These are phyloP conservation scores for Pseudomyrmex flavicornis DNA, from an alignment of 1,140 invertebrate species.

Conservation along the genomic window DNA sequence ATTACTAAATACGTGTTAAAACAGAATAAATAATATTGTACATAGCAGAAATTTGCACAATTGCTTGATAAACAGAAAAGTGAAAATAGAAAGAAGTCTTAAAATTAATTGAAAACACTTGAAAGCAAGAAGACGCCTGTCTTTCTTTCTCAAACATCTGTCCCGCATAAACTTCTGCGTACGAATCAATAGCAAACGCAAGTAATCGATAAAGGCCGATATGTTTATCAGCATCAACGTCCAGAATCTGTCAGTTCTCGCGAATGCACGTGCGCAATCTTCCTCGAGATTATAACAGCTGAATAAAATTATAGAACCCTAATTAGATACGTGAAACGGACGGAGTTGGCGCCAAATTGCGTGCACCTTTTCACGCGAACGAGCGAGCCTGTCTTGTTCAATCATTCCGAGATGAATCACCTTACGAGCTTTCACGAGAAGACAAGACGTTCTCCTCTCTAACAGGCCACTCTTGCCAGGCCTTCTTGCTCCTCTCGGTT, in stretches of 20 bases:
- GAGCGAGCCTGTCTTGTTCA: slow-evolving; percentile 50
- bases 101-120: too few relatives aligned
- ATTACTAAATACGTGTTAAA: neutral
- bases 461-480: slow-evolving; percentile 56
- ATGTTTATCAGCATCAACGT: slow-evolving; percentile 45
- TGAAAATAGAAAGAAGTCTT: too few relatives aligned
- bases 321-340: slow-evolving; percentile 42
- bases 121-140: too few relatives aligned
- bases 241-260: slow-evolving; percentile 1
- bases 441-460: slow-evolving; percentile 58
- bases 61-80: too few relatives aligned
- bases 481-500: slow-evolving; percentile 22
- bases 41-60: too few relatives aligned
- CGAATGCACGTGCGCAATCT: slow-evolving; percentile 3
- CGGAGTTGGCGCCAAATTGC: slow-evolving; percentile 57
- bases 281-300: slow-evolving; percentile 34
- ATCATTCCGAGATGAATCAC: slow-evolving; percentile 62
- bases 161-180: neutral
- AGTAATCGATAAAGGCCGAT: slow-evolving; percentile 39
- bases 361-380: slow-evolving; percentile 51
- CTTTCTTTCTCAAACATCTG: neutral
- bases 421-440: slow-evolving; percentile 30
- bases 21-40: too few relatives aligned
- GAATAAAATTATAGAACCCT: slow-evolving; percentile 47
- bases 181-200: neutral